Base-by-base conservation (phyloP, 1,140 invertebrate species). In the Calosoma granatense region DNA sequence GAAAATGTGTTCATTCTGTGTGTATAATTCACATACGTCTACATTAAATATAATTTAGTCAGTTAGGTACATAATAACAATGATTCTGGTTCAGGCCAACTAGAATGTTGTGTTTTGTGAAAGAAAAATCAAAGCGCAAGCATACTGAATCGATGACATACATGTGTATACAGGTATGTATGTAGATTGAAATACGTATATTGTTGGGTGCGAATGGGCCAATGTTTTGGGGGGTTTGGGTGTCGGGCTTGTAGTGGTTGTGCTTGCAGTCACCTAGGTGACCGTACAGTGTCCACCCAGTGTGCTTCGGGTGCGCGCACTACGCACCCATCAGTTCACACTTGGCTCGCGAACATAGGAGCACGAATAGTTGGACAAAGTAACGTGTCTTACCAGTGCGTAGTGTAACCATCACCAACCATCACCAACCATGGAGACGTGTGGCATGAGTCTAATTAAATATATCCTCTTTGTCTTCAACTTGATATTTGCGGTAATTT, bases 391-490 rank as follows among this genome's bases (percentile, higher is more conserved):
- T 9, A n/a, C 6, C 6, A n/a, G 26, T 36, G 6, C 26, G 26
- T 6, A 36, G 6, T 36, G 26, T 9, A 36, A 9, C n/a, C 26
- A 6, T 36, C n/a, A 9, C 26, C 6, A 36, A 47, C 26, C 26
- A 30, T 14, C 14, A 6, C 17, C 51, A 63, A 72, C 67, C 69
- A 80, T 81, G 77, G 73, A 77, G 65, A 71, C 70, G 15, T 81
- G 78, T 61, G 81, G 82, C 60, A 80, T 85, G 73, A 80, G 75
- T 68, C 71, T 79, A 55, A 78, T 87, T 39, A 87, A 87, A 73
- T 85, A 84, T 66, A 67, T 87, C 43, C 68, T 87, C n/a, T 86
- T 86, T 66, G 69, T 78, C 55, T 87, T 87, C 67, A 87, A 87
- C 72, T 74, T 86, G 14, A 67, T 87, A 20, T 86, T 87, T 75